Evolutionary conservation across 2,888 invertebrate species (phyloP).

Genomic region (Eupithecia subumbrata): DNA sequence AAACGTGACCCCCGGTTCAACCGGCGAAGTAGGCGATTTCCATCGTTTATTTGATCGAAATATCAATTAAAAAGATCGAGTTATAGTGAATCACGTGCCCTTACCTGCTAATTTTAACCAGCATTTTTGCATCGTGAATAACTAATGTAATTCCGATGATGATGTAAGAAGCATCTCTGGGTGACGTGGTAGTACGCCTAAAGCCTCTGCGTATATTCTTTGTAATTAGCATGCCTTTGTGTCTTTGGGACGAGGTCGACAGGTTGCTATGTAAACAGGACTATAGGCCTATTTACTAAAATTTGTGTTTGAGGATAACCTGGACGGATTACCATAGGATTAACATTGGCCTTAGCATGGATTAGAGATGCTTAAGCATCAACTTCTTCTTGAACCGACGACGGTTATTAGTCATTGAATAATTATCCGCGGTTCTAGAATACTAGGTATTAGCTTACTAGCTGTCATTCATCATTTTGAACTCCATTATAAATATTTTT

Average conservation of each 20-base stretch:
- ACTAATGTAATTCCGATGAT: constrained; percentile 38
- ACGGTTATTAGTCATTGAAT: background rate
- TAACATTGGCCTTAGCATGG: constrained; percentile 24
- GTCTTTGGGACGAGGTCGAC: constrained; percentile 42
- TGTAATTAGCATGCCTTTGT: constrained; percentile 38
- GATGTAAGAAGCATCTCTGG: constrained; percentile 36
- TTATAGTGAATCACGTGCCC: constrained; percentile 7
- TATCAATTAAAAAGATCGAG: background rate
- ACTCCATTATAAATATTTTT: too few relatives aligned
- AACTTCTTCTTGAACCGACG: background rate
- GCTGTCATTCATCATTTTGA: too few relatives aligned
- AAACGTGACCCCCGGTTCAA: constrained; percentile 18
- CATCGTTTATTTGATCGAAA: constrained; percentile 4
- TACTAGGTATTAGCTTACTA: too few relatives aligned
- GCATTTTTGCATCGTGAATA: constrained; percentile 41
- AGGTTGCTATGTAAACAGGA: constrained; percentile 30
- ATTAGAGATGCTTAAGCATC: constrained; percentile 1
- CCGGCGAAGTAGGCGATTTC: background rate
- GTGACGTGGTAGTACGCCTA: constrained; percentile 36
- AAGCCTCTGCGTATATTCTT: constrained; percentile 24
- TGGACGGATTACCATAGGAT: constrained; percentile 20
- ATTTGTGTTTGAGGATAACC: constrained; percentile 19
- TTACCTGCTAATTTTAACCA: constrained; percentile 26
- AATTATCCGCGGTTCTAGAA: too few relatives aligned
- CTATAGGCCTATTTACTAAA: constrained; percentile 11